phyloP scores from a whole-genome alignment of 2,797 vertebrate genomes.

The Lagorchestes hirsutus region DNA sequence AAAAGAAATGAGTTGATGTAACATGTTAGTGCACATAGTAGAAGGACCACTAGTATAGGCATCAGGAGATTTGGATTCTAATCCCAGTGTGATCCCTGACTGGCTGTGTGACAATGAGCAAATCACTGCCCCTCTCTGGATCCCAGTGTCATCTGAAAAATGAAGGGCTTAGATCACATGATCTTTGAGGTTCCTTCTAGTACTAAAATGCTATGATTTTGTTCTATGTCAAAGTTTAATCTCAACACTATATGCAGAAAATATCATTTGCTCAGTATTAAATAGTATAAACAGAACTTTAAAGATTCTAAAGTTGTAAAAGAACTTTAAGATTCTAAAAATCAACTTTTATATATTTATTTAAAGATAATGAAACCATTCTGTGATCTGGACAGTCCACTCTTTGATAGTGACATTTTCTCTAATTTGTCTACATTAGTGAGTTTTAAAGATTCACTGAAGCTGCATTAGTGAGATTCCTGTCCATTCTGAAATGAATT shows the following conservation, averaged over 20 bases:
- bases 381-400: background rate
- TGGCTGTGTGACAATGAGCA: background rate
- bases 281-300: background rate
- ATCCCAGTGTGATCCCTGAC: background rate
- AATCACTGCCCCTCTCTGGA: background rate
- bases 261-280: background rate
- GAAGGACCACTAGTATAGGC: background rate
- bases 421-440: background rate
- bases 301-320: no score
- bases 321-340: background rate
- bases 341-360: background rate
- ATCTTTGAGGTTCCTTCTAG: background rate
- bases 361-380: background rate
- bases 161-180: background rate
- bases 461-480: background rate
- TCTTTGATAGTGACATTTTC: background rate
- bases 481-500: background rate
- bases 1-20: background rate
- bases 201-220: background rate
- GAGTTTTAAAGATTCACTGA: background rate
- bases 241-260: background rate
- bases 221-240: background rate
- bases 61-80: background rate
- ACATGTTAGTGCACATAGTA: background rate
- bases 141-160: background rate